Base-by-base conservation (phyloP, 2,888 invertebrate species). In the Polyommatus iphigenia region DNA sequence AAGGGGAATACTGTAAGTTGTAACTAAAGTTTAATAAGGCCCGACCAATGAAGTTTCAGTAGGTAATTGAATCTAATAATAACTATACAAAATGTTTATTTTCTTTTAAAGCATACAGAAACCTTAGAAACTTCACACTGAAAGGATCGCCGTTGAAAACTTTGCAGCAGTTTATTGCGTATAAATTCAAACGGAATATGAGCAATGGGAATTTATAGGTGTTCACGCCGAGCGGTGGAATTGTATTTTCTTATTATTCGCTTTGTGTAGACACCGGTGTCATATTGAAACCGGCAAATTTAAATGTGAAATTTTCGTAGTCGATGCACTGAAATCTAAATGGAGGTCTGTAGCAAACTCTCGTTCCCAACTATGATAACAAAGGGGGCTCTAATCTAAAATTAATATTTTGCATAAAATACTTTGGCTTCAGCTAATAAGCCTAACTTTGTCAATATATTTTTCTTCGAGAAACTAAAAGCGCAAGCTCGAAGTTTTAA, bases 151-250 rank as follows among this genome's bases (percentile, higher is more conserved):
- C 36, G 46, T 41, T 72, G 41, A 20, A 41, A 13, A 46, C 46
- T 15, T 46, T 73, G 13, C 73, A 24, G 6, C 41, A 20, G 72
- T 46, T 50, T 73, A 73, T 50, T 46, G 73, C 73, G 20, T 50
- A 50, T 50, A 73, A 24, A 73, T 73, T 73, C 24, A 50, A 73
- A 73, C 8, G 15, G 73, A 46, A 73, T 73, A 73, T 73, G 41
- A 73, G 32, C 20, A 46, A 46, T 73, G 32, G 73, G 73, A 73
- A 73, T 73, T 41, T 73, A 73, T 73, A 73, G 50, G 50, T 50
- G 73, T 73, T 73, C 73, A 41, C 41, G 72, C 72, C n/a, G 41
- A 72, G 20, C 41, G 36, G 36, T 41, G 41, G 41, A 72, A 72
- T 41, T 41, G 72, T 41, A 41, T 41, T 41, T 41, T 72, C 10